phyloP scores from a whole-genome alignment of 2,797 vertebrate species.

The Heterohyrax brucei region DNA sequence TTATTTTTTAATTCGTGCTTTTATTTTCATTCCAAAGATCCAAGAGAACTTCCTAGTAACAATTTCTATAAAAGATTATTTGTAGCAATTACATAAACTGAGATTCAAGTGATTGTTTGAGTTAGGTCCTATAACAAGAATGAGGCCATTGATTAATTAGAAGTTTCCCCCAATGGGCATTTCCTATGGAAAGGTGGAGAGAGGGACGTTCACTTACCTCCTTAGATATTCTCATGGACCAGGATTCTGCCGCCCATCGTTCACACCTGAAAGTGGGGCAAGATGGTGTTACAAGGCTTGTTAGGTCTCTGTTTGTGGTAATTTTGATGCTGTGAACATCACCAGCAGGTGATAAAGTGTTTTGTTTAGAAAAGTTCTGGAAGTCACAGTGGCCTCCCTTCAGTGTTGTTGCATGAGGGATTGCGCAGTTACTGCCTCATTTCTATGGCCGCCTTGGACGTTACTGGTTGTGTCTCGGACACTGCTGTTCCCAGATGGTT shows the following conservation, averaged over 20 bases:
- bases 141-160: rapidly evolving
- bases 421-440: rapidly evolving
- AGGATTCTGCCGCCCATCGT: neutral
- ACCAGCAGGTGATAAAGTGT: neutral
- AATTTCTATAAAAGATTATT: neutral
- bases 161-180: rapidly evolving
- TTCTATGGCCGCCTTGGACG: neutral
- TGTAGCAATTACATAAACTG: neutral
- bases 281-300: too few relatives aligned
- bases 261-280: too few relatives aligned
- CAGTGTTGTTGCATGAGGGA: rapidly evolving
- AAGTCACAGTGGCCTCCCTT: too few relatives aligned
- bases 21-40: neutral
- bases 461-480: rapidly evolving
- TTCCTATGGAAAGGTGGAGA: neutral
- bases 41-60: neutral
- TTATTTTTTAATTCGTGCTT: neutral
- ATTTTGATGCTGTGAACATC: neutral
- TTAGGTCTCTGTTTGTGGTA: rapidly evolving
- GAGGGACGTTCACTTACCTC: rapidly evolving
- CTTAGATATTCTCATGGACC: neutral
- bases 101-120: neutral
- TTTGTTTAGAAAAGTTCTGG: neutral
- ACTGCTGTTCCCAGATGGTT: neutral
- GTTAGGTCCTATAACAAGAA: neutral